phyloP scores from a whole-genome alignment of 2,113 vertebrate genomes.

The Synodontis membranacea region DNA sequence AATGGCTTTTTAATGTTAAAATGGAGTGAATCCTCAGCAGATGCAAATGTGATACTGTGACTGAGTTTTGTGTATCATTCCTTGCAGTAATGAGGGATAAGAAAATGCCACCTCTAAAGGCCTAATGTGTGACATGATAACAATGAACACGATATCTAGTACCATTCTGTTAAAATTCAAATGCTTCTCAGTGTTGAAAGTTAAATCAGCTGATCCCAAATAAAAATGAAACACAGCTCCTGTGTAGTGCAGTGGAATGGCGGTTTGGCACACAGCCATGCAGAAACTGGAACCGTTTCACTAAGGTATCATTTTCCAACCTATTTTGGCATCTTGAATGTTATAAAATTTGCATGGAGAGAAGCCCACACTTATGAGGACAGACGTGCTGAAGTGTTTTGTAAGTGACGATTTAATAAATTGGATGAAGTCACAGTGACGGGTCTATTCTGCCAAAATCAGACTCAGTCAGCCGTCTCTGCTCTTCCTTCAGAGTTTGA shows the following conservation, averaged over 20 bases:
- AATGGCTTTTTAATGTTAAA: too few species aligned
- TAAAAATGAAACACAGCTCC: constrained; percentile 2
- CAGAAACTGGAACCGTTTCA: constrained; percentile 5
- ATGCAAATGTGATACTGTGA: background rate
- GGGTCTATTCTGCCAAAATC: constrained; percentile 24
- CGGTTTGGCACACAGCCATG: background rate
- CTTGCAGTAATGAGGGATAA: background rate
- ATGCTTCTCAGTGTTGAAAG: background rate
- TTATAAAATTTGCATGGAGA: background rate
- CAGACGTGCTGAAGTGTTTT: constrained; percentile 20
- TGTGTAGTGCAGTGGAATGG: background rate
- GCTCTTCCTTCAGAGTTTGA: background rate
- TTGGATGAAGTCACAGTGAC: constrained; percentile 28
- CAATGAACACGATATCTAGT: background rate
- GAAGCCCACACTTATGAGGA: constrained; percentile 2
- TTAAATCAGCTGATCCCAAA: constrained; percentile 5
- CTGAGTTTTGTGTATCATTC: background rate
- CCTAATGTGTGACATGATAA: too few species aligned
- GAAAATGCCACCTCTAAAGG: background rate
- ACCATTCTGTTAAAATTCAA: background rate
- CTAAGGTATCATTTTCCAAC: background rate
- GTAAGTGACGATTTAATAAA: constrained; percentile 26
- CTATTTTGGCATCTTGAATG: constrained; percentile 4
- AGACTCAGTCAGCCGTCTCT: background rate
- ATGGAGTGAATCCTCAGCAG: background rate